Base-by-base conservation (phyloP, 2,113 vertebrate genomes). In the Eclectus roratus region DNA sequence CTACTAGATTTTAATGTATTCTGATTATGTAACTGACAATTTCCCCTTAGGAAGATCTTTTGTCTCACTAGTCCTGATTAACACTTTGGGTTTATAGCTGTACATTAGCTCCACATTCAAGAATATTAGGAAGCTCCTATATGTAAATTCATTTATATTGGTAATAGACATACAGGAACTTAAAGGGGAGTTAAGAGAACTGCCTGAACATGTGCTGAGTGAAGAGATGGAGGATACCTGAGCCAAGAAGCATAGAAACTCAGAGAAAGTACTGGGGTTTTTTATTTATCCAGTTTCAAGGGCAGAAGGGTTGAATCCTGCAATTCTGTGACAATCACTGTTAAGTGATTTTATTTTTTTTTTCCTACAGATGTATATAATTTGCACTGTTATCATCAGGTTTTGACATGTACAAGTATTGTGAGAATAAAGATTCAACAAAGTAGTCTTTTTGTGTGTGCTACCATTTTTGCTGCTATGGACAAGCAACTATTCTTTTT, bases 1-100 rank as follows among this genome's bases (percentile, higher is more conserved):
- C 85, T 94, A 92, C 35, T 33, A 60, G 65, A 91, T 95, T 97
- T 96, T 97, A 98, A 97, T 97, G 78, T 93, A 94, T 97, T 95
- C 94, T 97, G 96, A 97, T 97, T 98, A 80, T 93, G 58, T 94
- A 93, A 96, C 74, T 91, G 94, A 95, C 88, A 93, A 52, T 96
- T 95, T 68, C 74, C 13, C 43, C 80, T 69, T 39, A n/a, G 80
- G 79, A 73, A 94, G 56, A 46, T 70, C 93, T 95, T 97, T 97
- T 96, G 69, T 93, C 89, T 94, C 86, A 80, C 87, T 89, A 94
- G 80, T 92, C 11, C 29, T 97, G 93, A 97, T 97, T 96, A 98
- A 94, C 65, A 85, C 88, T 96, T 97, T 37, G 63, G 85, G 41
- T 96, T 95, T 93, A 85, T 55, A 88, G 81, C 64, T 77, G 64